These are phyloP conservation scores for Conistra vaccinii DNA, from an alignment of 2,888 invertebrate species.

Conservation along the genomic window DNA sequence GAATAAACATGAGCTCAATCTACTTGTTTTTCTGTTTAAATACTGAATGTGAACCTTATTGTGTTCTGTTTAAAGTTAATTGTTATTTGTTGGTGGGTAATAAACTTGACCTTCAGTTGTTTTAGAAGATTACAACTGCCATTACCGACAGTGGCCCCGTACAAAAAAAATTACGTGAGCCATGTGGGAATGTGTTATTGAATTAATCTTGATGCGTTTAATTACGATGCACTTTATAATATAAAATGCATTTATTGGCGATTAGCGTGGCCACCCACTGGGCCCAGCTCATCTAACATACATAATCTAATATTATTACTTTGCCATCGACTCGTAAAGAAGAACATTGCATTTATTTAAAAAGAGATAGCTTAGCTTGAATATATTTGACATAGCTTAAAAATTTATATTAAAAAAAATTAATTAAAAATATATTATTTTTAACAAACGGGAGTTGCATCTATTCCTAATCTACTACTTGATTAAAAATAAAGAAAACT, in stretches of 20 bases:
- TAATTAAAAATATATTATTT: not conserved
- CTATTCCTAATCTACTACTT: not conserved
- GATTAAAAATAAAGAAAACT: not conserved
- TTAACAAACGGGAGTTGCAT: not conserved
- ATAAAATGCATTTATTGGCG: not conserved
- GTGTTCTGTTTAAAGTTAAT: constrained; percentile 60
- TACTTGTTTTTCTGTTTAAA: constrained; percentile 65
- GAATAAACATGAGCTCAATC: constrained; percentile 82
- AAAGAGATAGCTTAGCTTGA: no score
- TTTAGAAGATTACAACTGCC: constrained; percentile 71
- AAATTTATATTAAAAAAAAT: no score
- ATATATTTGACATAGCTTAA: no score
- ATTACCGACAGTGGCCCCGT: constrained; percentile 64
- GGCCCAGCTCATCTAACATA: no score
- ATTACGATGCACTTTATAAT: constrained; percentile 14
- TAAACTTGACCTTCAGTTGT: constrained; percentile 77
- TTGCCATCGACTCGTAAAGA: no score
- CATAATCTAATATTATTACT: no score
- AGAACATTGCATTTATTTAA: no score
- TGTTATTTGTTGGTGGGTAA: constrained; percentile 56
- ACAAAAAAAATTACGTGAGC: constrained; percentile 33
- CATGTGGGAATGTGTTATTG: not conserved
- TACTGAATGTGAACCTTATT: constrained; percentile 67
- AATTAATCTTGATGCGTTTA: not conserved
- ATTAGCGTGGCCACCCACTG: no score